Base-by-base conservation (phyloP, 2,797 vertebrate species). In the Melanotaenia parkinsoni region DNA sequence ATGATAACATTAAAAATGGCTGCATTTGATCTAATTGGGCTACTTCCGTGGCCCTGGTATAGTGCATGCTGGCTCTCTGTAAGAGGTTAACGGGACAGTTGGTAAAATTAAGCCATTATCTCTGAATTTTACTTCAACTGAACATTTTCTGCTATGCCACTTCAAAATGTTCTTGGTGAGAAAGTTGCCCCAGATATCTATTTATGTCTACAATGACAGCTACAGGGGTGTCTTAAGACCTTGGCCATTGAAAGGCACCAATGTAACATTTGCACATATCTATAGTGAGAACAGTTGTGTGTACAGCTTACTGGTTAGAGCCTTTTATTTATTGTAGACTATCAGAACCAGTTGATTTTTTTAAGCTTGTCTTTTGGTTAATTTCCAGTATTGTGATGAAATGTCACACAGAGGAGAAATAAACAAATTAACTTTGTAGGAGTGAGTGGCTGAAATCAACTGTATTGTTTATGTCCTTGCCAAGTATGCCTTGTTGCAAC, bases 241-340 rank as follows among this genome's bases (percentile, higher is more conserved):
- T 67, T 2, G 51, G 65, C 70, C 74, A 35, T 63, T 57, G 18
- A 30, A 50, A 70, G 79, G 72, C 68, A 76, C 59, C 71, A 37
- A 57, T 70, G 69, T 77, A 77, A 79, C 71, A 74, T 88, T 86
- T 87, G 83, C 84, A 89, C 86, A 82, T 75, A 83, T 82, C 76
- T 80, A 37, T 79, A 69, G 72, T 83, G 59, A 75, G 61, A 81
- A 47, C 69, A 76, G 70, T 70, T 58, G 61, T 72, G 24, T 86
- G 63, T 77, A 64, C 65, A 84, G 62, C 28, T 24, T 70, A 78
- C 79, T 70, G 58, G 72, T 67, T 76, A 75, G 51, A 79, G 70
- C 22, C 28, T 56, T 37, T 61, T 85, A 89, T 93, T 92, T 89
- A 89, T 89, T 90, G n/a, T 70, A 51, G 47, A 74, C 60, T 40